These are phyloP conservation scores for Matsumyia berberina DNA, from an alignment of 2,888 invertebrate species.

Conservation along the genomic window DNA sequence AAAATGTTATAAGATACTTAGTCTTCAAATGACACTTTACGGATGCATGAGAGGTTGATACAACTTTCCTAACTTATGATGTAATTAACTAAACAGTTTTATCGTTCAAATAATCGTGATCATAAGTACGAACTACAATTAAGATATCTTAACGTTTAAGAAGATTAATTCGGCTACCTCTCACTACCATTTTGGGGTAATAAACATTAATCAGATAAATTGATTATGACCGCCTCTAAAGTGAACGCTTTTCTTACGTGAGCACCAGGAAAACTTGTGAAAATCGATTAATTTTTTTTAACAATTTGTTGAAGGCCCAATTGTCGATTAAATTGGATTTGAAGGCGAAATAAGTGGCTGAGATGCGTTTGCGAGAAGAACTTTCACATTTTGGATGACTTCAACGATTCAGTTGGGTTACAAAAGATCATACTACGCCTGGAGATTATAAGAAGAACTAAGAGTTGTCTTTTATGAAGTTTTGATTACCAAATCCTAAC, in stretches of 20 bases:
- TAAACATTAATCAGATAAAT: conserved; percentile 40
- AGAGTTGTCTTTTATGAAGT: too few relatives aligned
- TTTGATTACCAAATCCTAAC: too few relatives aligned
- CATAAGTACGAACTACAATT: neutral
- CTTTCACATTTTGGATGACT: conserved; percentile 3
- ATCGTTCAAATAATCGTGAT: neutral
- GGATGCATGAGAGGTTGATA: neutral
- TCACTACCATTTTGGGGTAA: conserved; percentile 10
- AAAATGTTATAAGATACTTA: too few relatives aligned
- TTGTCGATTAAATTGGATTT: neutral
- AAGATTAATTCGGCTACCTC: conserved; percentile 9
- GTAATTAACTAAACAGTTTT: neutral
- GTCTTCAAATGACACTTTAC: neutral
- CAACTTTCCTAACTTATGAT: neutral
- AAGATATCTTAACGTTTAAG: conserved; percentile 17
- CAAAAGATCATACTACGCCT: too few relatives aligned
- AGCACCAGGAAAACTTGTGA: neutral
- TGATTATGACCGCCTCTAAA: conserved; percentile 23
- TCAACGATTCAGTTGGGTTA: neutral
- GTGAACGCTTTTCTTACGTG: conserved; percentile 5
- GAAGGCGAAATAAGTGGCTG: conserved; percentile 1
- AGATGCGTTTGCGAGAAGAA: neutral
- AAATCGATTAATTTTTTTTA: neutral
- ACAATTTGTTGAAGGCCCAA: neutral
- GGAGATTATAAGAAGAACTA: too few relatives aligned